Percentiles rank a stretch among this genome's conserved stretches.
phyloP scores from a whole-genome alignment of 2,113 vertebrate species.

The Danio rerio region GRCz12tu NC_133182.1:67559001-67559500 shows the following conservation, averaged over 20 bases:
- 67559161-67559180: slow-evolving; percentile 61
- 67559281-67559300: slow-evolving; percentile 10
- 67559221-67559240: slow-evolving; percentile 50
- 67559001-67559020: neutral
- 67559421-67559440: slow-evolving; percentile 71
- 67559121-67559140: slow-evolving; percentile 66
- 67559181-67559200: slow-evolving; percentile 36
- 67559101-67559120: slow-evolving; percentile 55
- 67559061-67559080: slow-evolving; percentile 18
- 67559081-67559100: slow-evolving; percentile 64
- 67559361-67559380: slow-evolving; percentile 12
- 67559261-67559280: neutral
- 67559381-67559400: neutral
- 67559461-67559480: slow-evolving; percentile 94
- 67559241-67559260: slow-evolving; percentile 38
- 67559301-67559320: neutral
- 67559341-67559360: neutral
- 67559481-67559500: slow-evolving; percentile 97
- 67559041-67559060: neutral
- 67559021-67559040: neutral
- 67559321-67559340: slow-evolving; percentile 9
- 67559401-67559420: slow-evolving; percentile 31
- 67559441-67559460: slow-evolving; percentile 92
- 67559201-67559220: slow-evolving; percentile 12
- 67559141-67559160: slow-evolving; percentile 70